Evolutionary conservation across 2,888 invertebrate genomes (phyloP), one percentile per base, ranked within the genome.

Genomic region (Crepidodera aurea): DNA sequence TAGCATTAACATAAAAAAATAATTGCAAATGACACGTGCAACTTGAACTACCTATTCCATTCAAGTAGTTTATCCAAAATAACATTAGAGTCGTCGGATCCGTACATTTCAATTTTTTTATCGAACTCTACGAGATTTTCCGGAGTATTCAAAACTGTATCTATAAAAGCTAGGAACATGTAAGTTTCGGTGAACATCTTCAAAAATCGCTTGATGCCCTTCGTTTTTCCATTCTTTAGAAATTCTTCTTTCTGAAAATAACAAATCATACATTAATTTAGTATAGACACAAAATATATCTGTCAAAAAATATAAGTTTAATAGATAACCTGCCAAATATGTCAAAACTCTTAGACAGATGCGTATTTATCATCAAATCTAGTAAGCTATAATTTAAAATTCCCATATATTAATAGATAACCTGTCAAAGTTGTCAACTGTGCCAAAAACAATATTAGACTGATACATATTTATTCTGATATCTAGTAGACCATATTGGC

Each of bases 141-240:
- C 0, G 78, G 73, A 67, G 79, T 75, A 27, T 68, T 69, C 6
- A 75, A 32, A 18, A 77, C 77, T n/a, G 75, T 84, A 69, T 88
- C 86, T 54, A 89, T 83, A 78, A 91, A 93, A 51, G 89, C 86
- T 65, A 88, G 87, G 79, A 94, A 94, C 91, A 94, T 92, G 1
- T 92, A 90, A 0, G 93, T 93, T 77, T 94, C 92, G 0, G 90
- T 87, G 80, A 94, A 94, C 93, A 93, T 94, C 69, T 92, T 91
- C 0, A 94, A 82, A 79, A 94, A 93, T 71, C 88, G 87, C 67
- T 88, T 87, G 32, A 88, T 84, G 48, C 87, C 87, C 75, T 88
- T 88, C 0, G 90, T 87, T 2, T 87, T 84, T 66, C 83, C 84
- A 57, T 70, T 69, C 70, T 87, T 87, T 27, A 91, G 84, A 78